Evolutionary conservation across 2,888 invertebrate species (phyloP).

Genomic region (Pachymerium ferrugineum): DNA sequence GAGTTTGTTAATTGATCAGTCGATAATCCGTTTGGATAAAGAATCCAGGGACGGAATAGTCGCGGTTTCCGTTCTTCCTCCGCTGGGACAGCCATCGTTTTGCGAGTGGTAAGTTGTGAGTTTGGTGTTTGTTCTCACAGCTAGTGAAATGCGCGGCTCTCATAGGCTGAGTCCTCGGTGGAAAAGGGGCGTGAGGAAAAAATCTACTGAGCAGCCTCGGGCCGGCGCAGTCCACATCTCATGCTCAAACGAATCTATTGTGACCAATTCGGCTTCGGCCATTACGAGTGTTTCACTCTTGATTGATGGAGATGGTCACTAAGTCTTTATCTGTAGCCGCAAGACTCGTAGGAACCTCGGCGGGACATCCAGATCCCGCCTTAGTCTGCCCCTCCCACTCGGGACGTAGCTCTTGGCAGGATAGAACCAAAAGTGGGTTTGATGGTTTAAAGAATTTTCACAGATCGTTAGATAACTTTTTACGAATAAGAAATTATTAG

Average conservation of each 20-base stretch:
- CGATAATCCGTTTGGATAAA: background rate
- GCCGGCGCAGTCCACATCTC: background rate
- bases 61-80: constrained; percentile 20
- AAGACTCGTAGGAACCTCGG: background rate
- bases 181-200: background rate
- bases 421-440: too few species aligned
- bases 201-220: background rate
- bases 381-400: background rate
- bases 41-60: constrained; percentile 29
- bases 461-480: background rate
- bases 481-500: background rate
- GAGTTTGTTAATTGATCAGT: background rate
- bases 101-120: background rate
- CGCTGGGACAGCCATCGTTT: background rate
- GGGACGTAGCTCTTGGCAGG: background rate
- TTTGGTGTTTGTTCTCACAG: background rate
- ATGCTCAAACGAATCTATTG: constrained; percentile 2
- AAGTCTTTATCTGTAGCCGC: constrained; percentile 4
- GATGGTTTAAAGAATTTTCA: too few species aligned
- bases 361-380: background rate
- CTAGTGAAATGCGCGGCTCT: background rate
- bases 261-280: background rate
- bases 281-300: constrained; percentile 18
- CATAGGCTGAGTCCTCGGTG: background rate
- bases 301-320: constrained; percentile 8